These are phyloP conservation scores for Aurelia sp. DNA, from an alignment of 30 jellyfish, hydroid and myxozoan species.

Conservation along the genomic window DNA sequence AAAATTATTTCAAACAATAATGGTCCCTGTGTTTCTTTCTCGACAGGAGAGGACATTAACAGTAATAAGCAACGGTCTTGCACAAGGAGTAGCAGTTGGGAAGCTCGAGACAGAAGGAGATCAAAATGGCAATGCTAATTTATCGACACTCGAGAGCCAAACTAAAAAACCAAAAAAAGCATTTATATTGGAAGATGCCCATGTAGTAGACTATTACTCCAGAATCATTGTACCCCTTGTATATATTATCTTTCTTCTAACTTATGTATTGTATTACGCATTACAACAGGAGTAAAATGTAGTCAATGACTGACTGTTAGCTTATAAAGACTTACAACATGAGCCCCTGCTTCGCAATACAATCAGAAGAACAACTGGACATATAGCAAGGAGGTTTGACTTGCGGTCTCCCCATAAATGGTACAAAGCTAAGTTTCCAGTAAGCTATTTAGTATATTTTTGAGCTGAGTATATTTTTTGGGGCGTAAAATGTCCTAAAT, in stretches of 20 bases:
- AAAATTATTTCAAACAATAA: neutral
- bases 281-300: neutral
- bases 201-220: slow-evolving; percentile 32
- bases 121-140: neutral
- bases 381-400: too few species aligned
- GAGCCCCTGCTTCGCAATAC: too few species aligned
- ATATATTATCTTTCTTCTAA: slow-evolving; percentile 1
- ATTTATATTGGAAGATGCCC: slow-evolving; percentile 13
- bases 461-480: too few species aligned
- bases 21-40: neutral
- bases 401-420: too few species aligned
- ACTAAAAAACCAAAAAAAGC: neutral
- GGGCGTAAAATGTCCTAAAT: too few species aligned
- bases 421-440: too few species aligned
- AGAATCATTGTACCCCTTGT: slow-evolving; percentile 15
- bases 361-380: too few species aligned
- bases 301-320: too few species aligned
- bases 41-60: slow-evolving; percentile 4
- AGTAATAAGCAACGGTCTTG: slow-evolving; percentile 20
- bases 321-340: too few species aligned
- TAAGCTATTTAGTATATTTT: too few species aligned
- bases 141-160: neutral
- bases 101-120: slow-evolving; percentile 1
- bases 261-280: slow-evolving; percentile 17
- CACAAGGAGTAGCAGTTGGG: slow-evolving; percentile 2